Evolutionary conservation across 2,797 vertebrate species (phyloP), one percentile per base, ranked within the genome.

Genomic region (Bovichtus variegatus): DNA sequence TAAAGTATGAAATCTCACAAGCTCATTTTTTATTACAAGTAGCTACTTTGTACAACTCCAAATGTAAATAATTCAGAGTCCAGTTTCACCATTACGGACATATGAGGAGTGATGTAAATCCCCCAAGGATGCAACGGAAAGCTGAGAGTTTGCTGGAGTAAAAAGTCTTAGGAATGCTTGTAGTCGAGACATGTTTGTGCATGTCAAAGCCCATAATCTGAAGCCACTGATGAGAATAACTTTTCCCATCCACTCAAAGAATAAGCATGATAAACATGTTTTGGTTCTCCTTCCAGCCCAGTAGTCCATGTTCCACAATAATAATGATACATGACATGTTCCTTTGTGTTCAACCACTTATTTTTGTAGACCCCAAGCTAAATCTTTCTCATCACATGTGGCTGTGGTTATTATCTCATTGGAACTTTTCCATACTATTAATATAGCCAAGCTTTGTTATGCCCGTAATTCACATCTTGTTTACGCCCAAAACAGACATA

Each of bases 131-230:
- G 41, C 71, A 51, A 50, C 19, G 9, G 19, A 65, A 49, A 60
- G 54, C 40, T 40, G 36, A 5, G 61, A 66, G 38, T 63, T 65
- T 60, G 50, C 46, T 63, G 49, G 31, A 82, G 72, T 55, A 60
- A 29, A 34, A 78, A 23, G 71, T 71, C 58, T 82, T 60, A 73
- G 89, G 90, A 92, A 90, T 87, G 85, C 80, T 78, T 71, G 58
- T 50, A 65, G 68, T 73, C 5, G 0, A 53, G 79, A 77, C 88
- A 64, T 58, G 87, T 89, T 81, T 55, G 53, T 78, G 50, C 91
- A 0, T 9, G 89, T 86, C 58, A 2, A 66, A 77, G 70, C 78
- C 54, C 57, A 71, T 51, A 55, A 78, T 74, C 73, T 72, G 68
- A 59, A 81, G 79, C 71, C 78, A 55, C 68, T 69, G 59, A 70